Evolutionary conservation across 2,888 invertebrate genomes (phyloP).

Genomic region (Cylloceria caligata): DNA sequence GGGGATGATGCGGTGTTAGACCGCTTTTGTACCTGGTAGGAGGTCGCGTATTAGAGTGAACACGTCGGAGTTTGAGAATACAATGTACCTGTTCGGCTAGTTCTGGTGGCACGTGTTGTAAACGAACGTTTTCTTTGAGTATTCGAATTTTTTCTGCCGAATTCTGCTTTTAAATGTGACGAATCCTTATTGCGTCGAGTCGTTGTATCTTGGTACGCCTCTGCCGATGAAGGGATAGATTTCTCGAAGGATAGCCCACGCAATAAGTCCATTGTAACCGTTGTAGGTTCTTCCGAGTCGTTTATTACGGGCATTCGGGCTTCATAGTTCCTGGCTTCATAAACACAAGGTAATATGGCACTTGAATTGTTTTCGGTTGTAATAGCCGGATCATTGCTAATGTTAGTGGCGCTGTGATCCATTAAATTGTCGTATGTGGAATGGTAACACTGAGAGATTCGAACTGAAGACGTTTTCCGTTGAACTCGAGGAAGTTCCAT

Average conservation of each 20-base stretch:
- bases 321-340: too few relatives aligned
- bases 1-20: constrained; percentile 11
- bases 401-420: background rate
- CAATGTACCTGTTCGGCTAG: constrained; percentile 21
- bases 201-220: constrained; percentile 7
- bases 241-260: background rate
- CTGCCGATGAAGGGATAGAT: background rate
- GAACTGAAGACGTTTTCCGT: background rate
- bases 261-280: background rate
- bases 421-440: constrained; percentile 10
- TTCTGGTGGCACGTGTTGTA: constrained; percentile 7
- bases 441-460: background rate
- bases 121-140: background rate
- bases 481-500: background rate
- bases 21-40: constrained; percentile 27
- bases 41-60: constrained; percentile 19
- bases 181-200: background rate
- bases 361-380: background rate
- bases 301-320: background rate
- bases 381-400: background rate
- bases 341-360: background rate
- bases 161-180: background rate
- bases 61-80: constrained; percentile 13
- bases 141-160: constrained; percentile 13
- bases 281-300: background rate